These are phyloP conservation scores for Terebella lapidaria DNA, from an alignment of 2,888 invertebrate genomes.

Conservation along the genomic window DNA sequence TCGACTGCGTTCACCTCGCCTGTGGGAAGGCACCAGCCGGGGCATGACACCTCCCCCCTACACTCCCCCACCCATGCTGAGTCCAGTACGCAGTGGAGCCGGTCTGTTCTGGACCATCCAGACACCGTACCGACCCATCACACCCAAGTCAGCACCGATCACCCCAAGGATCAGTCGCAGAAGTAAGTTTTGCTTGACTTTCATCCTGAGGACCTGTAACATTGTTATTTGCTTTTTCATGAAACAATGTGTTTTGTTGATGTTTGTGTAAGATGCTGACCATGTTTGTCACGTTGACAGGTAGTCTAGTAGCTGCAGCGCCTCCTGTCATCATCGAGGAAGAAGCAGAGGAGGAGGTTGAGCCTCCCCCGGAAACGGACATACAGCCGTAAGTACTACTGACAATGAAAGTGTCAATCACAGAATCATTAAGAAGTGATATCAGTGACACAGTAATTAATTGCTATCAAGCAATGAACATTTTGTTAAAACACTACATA, in stretches of 20 bases:
- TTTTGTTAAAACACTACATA: too few relatives aligned
- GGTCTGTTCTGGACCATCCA: constrained; percentile 68
- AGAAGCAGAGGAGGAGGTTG: constrained; percentile 6
- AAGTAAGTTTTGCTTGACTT: constrained; percentile 3
- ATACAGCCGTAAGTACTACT: constrained; percentile 47
- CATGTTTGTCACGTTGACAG: not conserved
- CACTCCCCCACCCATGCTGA: constrained; percentile 90
- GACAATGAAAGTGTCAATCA: too few relatives aligned
- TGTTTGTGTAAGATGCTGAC: not conserved
- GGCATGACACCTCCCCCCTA: constrained; percentile 62
- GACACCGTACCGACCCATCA: constrained; percentile 25
- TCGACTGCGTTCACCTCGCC: constrained; percentile 56
- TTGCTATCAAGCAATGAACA: too few relatives aligned
- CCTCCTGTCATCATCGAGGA: not conserved
- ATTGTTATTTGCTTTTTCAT: too few relatives aligned
- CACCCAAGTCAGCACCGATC: constrained; percentile 8
- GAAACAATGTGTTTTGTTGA: too few relatives aligned
- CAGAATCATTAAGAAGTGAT: too few relatives aligned
- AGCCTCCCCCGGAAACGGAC: constrained; percentile 52
- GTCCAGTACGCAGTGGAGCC: constrained; percentile 82
- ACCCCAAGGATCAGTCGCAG: constrained; percentile 3
- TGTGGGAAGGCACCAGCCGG: constrained; percentile 8
- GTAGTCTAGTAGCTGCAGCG: not conserved
- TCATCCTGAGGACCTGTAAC: too few relatives aligned
- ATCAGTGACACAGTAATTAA: too few relatives aligned